These are phyloP conservation scores for Drosophila tsacasi DNA, from an alignment of 1,140 invertebrate species.

Conservation along the genomic window DNA sequence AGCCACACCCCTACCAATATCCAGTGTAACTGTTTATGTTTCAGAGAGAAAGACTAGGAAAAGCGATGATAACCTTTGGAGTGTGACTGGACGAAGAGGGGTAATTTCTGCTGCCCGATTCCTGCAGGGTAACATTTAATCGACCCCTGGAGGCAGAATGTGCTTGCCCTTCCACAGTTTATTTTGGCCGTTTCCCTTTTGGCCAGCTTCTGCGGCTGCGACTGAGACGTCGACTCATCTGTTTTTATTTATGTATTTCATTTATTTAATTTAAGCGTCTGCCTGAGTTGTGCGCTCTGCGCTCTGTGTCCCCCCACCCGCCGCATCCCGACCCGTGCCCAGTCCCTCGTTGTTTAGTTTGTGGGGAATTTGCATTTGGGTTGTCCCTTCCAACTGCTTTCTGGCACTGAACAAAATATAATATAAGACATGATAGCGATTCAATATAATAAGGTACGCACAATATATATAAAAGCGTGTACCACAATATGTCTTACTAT, in stretches of 20 bases:
- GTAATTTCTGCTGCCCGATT: background rate
- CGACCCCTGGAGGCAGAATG: constrained; percentile 29
- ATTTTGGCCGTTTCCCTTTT: constrained; percentile 43
- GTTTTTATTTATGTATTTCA: constrained; percentile 78
- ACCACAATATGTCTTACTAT: too few relatives aligned
- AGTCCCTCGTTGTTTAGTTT: constrained; percentile 27
- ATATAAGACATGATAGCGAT: background rate
- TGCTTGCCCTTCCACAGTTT: constrained; percentile 24
- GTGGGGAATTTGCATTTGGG: constrained; percentile 50
- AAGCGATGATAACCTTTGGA: constrained; percentile 6
- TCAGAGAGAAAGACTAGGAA: background rate
- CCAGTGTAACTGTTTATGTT: too few relatives aligned
- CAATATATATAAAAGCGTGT: too few relatives aligned
- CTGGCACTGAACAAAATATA: constrained; percentile 4
- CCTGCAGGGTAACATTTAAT: constrained; percentile 44
- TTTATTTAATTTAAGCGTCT: constrained; percentile 80
- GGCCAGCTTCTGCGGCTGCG: constrained; percentile 33
- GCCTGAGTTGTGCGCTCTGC: constrained; percentile 35
- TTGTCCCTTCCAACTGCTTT: constrained; percentile 36
- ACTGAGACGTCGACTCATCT: constrained; percentile 54
- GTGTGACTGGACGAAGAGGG: background rate
- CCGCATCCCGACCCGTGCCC: too few relatives aligned
- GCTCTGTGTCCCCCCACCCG: constrained; percentile 5
- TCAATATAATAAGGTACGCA: too few relatives aligned
- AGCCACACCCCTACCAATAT: background rate